phyloP scores from a whole-genome alignment of 2,797 vertebrate genomes.

The Rhinichthys osculus region DNA sequence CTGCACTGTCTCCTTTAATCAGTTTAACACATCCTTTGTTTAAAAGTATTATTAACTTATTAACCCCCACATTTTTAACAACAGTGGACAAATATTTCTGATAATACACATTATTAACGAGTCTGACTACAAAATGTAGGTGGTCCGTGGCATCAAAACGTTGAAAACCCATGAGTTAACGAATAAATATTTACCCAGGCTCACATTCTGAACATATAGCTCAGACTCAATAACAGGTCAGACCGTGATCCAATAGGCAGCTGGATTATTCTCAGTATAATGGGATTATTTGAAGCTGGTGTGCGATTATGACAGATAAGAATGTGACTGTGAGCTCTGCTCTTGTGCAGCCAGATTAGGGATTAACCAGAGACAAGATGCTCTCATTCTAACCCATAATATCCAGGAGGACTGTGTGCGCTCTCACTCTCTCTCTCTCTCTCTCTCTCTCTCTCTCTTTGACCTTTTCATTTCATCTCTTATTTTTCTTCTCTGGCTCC shows the following conservation, averaged over 20 bases:
- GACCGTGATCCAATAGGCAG: background rate
- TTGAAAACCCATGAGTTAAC: background rate
- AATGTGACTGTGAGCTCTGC: conserved; percentile 39
- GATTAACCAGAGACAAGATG: conserved; percentile 44
- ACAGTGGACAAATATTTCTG: background rate
- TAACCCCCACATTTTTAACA: background rate
- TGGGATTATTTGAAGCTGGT: conserved; percentile 49
- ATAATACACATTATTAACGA: background rate
- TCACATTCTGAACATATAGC: conserved; percentile 32
- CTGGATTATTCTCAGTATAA: conserved; percentile 41
- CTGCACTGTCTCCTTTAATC: background rate
- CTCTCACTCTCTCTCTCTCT: background rate
- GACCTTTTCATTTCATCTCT: conserved; percentile 48
- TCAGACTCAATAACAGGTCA: conserved; percentile 30
- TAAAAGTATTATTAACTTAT: background rate
- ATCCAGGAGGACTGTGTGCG: background rate
- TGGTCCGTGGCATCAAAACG: background rate
- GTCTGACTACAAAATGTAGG: background rate
- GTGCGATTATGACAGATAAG: conserved; percentile 53
- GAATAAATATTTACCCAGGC: conserved; percentile 1
- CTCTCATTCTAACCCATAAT: conserved; percentile 33
- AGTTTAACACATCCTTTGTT: background rate
- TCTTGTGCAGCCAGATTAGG: conserved; percentile 43
- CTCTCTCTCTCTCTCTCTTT: background rate
- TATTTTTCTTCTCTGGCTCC: conserved; percentile 33